Conservation (phyloP, 2,797 vertebrate species). For the Danio kyathit region DNA sequence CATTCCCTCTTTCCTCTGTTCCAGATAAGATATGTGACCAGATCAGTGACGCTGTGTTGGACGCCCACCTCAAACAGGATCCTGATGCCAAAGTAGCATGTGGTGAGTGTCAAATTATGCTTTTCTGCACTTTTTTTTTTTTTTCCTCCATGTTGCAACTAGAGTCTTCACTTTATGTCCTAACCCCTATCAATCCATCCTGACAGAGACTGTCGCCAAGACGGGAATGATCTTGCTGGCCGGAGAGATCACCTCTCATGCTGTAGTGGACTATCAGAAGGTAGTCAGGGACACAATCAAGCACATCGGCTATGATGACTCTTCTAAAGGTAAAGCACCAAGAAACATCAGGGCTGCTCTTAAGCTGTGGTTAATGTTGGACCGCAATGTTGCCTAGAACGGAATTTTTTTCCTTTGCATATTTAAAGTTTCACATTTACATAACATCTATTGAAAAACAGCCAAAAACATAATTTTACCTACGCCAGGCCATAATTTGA, state of each 20-base stretch:
- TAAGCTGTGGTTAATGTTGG: no score
- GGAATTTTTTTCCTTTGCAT: no score
- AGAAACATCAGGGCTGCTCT: neutral
- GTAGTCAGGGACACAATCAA: constrained; percentile 92
- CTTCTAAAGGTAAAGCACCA: constrained; percentile 86
- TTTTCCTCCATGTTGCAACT: neutral
- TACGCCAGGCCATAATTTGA: no score
- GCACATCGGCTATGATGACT: constrained; percentile 93
- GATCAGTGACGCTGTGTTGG: constrained; percentile 94
- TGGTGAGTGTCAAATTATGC: constrained; percentile 79
- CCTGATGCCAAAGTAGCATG: constrained; percentile 96
- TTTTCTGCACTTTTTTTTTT: neutral
- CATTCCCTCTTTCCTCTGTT: neutral
- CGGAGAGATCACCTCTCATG: constrained; percentile 92
- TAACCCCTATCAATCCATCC: constrained; percentile 35
- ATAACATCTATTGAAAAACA: no score
- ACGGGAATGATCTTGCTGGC: constrained; percentile 97
- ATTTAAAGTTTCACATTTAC: no score
- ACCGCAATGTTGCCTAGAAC: no score
- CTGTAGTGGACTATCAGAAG: constrained; percentile 92
- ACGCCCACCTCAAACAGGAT: constrained; percentile 92
- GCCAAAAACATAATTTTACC: no score
- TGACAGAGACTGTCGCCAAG: constrained; percentile 93
- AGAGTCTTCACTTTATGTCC: neutral
- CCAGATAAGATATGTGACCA: constrained; percentile 97